phyloP scores from a whole-genome alignment of 1,140 invertebrate species.

The Dendrolimus punctatus region DNA sequence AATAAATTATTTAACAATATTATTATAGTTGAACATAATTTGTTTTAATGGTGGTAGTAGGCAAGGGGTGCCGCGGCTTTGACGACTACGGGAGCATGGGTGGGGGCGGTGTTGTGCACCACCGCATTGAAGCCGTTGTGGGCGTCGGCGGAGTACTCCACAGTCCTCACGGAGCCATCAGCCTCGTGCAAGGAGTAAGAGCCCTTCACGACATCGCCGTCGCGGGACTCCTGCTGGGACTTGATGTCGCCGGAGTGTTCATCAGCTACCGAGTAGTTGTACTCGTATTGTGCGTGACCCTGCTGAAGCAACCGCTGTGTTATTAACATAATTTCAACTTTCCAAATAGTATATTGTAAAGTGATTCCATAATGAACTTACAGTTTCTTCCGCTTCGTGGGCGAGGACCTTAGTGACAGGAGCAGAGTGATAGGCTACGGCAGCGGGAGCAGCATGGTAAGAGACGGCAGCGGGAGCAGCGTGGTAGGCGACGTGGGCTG shows the following conservation, averaged over 20 bases:
- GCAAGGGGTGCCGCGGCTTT: constrained; percentile 18
- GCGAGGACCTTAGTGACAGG: constrained; percentile 5
- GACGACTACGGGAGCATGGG: constrained; percentile 17
- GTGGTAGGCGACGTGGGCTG: constrained; percentile 54
- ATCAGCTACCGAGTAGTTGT: constrained; percentile 69
- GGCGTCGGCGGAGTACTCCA: constrained; percentile 71
- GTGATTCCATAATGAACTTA: constrained; percentile 5
- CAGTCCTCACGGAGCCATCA: constrained; percentile 72
- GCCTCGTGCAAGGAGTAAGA: constrained; percentile 72
- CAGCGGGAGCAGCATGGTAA: too few relatives aligned
- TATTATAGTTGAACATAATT: background rate
- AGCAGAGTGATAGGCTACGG: constrained; percentile 2
- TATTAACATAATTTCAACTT: background rate
- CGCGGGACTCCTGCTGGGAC: constrained; percentile 67
- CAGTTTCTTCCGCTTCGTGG: constrained; percentile 10
- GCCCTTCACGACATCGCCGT: constrained; percentile 71
- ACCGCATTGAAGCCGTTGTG: constrained; percentile 74
- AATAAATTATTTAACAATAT: constrained; percentile 13
- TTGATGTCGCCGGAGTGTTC: constrained; percentile 68
- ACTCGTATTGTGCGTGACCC: constrained; percentile 65
- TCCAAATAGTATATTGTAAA: background rate
- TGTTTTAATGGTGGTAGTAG: constrained; percentile 27
- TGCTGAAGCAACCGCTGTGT: constrained; percentile 9
- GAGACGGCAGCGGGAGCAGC: too few relatives aligned
- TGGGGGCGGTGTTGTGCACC: constrained; percentile 71